Evolutionary conservation across 1,140 invertebrate species (phyloP).

Genomic region (Plodia interpunctella): DNA sequence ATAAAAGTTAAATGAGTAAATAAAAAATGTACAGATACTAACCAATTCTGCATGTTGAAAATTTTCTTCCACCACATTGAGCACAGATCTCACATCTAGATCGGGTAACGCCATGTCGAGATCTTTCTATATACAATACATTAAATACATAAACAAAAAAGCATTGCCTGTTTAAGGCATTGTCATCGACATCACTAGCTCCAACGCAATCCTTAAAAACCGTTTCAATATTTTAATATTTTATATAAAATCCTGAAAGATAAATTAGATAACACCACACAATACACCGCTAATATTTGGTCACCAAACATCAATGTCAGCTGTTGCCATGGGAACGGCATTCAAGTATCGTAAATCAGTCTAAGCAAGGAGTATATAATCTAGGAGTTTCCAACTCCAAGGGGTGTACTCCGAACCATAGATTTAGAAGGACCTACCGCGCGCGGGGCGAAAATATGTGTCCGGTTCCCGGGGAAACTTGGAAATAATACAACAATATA

Average conservation of each 20-base stretch:
- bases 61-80: constrained; percentile 66
- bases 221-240: background rate
- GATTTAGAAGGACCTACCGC: too few relatives aligned
- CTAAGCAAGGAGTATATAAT: too few relatives aligned
- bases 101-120: constrained; percentile 39
- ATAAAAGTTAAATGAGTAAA: too few relatives aligned
- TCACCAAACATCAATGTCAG: background rate
- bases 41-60: constrained; percentile 55
- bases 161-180: background rate
- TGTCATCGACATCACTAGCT: background rate
- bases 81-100: constrained; percentile 47
- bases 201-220: background rate
- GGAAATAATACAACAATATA: too few relatives aligned
- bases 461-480: too few relatives aligned
- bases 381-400: too few relatives aligned
- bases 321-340: constrained; percentile 14
- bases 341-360: too few relatives aligned
- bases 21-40: constrained; percentile 18
- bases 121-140: constrained; percentile 3
- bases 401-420: too few relatives aligned
- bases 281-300: too few relatives aligned
- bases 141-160: background rate
- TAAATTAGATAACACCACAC: too few relatives aligned
- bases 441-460: too few relatives aligned
- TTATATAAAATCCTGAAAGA: background rate